Conservation (phyloP, 1,140 invertebrate species). For the Drosophila insularis region DNA sequence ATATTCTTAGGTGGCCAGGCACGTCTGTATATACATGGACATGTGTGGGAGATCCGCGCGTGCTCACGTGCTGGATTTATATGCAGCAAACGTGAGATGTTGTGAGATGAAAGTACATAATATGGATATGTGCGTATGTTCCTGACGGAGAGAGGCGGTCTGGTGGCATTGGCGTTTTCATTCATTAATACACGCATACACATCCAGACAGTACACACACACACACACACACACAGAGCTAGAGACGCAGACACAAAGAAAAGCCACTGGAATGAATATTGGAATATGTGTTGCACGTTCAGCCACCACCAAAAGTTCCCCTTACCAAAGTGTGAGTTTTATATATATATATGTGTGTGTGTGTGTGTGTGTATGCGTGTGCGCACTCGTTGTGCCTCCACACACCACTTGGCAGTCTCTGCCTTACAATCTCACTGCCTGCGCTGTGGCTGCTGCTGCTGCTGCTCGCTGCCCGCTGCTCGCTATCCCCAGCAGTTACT, state of each 20-base stretch:
- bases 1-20: background rate
- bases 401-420: conserved; percentile 57
- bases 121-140: background rate
- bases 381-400: conserved; percentile 77
- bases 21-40: background rate
- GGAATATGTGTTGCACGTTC: conserved; percentile 48
- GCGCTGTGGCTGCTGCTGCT: conserved; percentile 37
- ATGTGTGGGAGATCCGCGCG: conserved; percentile 4
- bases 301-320: conserved; percentile 59
- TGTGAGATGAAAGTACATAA: conserved; percentile 2
- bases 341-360: conserved; percentile 18
- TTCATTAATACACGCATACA: conserved; percentile 75
- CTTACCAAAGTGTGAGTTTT: conserved; percentile 7
- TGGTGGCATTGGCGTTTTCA: conserved; percentile 69
- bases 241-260: background rate
- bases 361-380: conserved; percentile 42
- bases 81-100: conserved; percentile 3
- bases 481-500: conserved; percentile 50
- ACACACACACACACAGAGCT: background rate
- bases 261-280: conserved; percentile 55
- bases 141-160: conserved; percentile 10
- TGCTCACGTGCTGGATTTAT: conserved; percentile 16
- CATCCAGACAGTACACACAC: conserved; percentile 13
- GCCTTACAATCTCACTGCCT: conserved; percentile 23
- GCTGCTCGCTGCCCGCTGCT: conserved; percentile 27